Conservation (phyloP, 2,888 invertebrate genomes). For the Cephus spinipes region DNA sequence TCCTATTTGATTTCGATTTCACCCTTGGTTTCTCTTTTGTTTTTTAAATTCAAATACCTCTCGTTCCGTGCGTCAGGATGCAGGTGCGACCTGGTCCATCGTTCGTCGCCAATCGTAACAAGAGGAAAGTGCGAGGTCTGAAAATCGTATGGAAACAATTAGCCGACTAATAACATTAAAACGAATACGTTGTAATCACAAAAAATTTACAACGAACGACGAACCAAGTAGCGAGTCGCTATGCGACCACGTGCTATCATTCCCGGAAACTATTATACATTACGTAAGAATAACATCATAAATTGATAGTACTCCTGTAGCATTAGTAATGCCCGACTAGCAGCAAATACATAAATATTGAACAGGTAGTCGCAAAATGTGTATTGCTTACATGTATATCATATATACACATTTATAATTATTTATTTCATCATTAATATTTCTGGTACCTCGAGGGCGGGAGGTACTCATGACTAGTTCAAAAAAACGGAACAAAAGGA, state of each 20-base stretch:
- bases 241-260: neutral
- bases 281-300: slow-evolving; percentile 3
- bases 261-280: slow-evolving; percentile 4
- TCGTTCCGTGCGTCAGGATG: slow-evolving; percentile 23
- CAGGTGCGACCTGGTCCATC: slow-evolving; percentile 19
- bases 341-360: slow-evolving; percentile 42
- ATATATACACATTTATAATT: slow-evolving; percentile 32
- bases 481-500: slow-evolving; percentile 6
- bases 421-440: slow-evolving; percentile 23
- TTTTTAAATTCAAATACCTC: neutral
- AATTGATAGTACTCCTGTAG: slow-evolving; percentile 13
- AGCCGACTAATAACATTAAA: neutral
- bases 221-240: neutral
- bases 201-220: neutral
- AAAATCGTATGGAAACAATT: neutral
- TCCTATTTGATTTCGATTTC: slow-evolving; percentile 7
- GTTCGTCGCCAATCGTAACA: neutral
- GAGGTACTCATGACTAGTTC: slow-evolving; percentile 50
- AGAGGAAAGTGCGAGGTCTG: neutral
- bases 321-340: slow-evolving; percentile 45
- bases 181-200: neutral
- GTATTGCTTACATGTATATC: slow-evolving; percentile 36
- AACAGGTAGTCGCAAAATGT: slow-evolving; percentile 50
- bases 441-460: slow-evolving; percentile 23
- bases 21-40: neutral